These are phyloP conservation scores for Ophion costatus DNA, from an alignment of 2,888 invertebrate genomes.

Conservation along the genomic window DNA sequence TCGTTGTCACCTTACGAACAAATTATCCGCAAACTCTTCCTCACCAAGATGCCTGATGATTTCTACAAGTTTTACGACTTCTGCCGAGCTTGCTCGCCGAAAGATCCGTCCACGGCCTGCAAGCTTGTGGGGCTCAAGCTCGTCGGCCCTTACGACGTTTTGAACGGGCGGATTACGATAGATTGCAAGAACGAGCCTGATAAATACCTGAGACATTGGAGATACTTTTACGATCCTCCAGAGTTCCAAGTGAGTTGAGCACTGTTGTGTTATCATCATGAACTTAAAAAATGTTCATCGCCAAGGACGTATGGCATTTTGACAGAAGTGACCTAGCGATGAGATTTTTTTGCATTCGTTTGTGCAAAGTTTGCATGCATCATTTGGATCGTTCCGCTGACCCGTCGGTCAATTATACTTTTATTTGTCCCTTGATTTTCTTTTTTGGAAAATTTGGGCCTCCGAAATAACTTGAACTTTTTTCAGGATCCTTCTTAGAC, in stretches of 20 bases:
- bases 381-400: too few relatives aligned
- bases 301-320: too few relatives aligned
- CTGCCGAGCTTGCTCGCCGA: constrained; percentile 85
- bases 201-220: constrained; percentile 92
- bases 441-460: too few relatives aligned
- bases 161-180: constrained; percentile 86
- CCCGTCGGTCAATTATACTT: too few relatives aligned
- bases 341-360: not conserved
- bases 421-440: too few relatives aligned
- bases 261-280: not conserved
- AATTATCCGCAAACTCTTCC: constrained; percentile 90
- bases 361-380: too few relatives aligned
- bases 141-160: constrained; percentile 95
- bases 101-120: constrained; percentile 87
- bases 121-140: constrained; percentile 88
- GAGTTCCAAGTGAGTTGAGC: constrained; percentile 90
- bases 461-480: too few relatives aligned
- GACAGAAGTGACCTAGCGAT: too few relatives aligned
- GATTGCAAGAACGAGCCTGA: constrained; percentile 85
- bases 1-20: constrained; percentile 83
- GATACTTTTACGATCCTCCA: constrained; percentile 97
- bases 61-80: constrained; percentile 94
- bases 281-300: not conserved
- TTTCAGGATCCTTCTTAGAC: too few relatives aligned
- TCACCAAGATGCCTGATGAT: constrained; percentile 95